Percentiles rank a stretch among this genome's conserved stretches.
Evolutionary conservation across 64 coral and sea anemone genomes (phyloP).

Genomic region (Exaiptasia diaphana): DNA sequence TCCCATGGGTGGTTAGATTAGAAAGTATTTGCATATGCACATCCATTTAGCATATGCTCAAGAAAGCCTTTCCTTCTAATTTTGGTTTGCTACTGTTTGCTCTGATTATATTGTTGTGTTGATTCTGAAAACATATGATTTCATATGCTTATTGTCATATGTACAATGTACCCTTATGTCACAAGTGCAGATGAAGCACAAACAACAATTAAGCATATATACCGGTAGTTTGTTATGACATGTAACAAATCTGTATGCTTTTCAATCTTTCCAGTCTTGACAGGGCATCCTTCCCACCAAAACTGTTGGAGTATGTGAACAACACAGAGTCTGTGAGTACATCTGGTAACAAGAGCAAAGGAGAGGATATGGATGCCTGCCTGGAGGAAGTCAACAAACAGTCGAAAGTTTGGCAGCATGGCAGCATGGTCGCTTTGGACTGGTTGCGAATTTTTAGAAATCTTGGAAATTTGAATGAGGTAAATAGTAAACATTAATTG

Average conservation of each 20-base stretch:
- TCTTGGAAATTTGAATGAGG: conserved; percentile 23
- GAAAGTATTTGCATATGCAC: no score
- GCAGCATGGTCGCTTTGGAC: conserved; percentile 20
- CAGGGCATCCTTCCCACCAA: not conserved
- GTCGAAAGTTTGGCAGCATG: conserved; percentile 45
- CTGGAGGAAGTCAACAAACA: conserved; percentile 44
- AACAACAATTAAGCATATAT: no score
- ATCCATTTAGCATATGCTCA: no score
- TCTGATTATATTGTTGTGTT: no score
- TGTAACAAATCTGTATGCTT: not conserved
- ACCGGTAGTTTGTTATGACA: no score
- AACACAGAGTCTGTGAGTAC: conserved; percentile 27
- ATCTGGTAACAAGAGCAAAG: conserved; percentile 10
- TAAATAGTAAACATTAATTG: not conserved
- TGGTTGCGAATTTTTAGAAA: conserved; percentile 40
- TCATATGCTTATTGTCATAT: no score
- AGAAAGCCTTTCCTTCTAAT: no score
- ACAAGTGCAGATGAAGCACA: no score
- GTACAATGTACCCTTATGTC: no score
- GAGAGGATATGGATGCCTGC: conserved; percentile 27
- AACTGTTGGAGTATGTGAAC: not conserved
- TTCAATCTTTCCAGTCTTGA: not conserved
- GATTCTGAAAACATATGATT: no score
- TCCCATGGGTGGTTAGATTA: no score
- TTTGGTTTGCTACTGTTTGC: no score